Conservation (phyloP, 64 coral and sea anemone genomes). For the Porites australiensis region DNA sequence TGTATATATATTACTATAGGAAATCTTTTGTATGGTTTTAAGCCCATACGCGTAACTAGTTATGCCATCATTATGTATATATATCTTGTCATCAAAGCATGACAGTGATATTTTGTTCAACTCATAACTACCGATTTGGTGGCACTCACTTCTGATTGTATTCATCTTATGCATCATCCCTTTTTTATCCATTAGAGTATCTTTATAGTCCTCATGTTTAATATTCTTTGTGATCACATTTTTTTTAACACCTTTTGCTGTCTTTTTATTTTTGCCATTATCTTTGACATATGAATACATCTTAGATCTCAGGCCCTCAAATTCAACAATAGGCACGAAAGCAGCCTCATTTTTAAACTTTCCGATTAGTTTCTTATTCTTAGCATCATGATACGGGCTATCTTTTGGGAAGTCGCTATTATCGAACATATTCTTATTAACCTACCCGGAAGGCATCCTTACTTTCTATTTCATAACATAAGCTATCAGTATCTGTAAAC, state of each 20-base stretch:
- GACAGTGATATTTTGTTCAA: too few species aligned
- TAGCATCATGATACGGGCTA: neutral
- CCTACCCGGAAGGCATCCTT: neutral
- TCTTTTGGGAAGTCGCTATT: slow-evolving; percentile 20
- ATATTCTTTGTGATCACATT: slow-evolving; percentile 33
- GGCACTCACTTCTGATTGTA: too few species aligned
- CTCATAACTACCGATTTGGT: too few species aligned
- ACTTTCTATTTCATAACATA: neutral
- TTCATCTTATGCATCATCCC: too few species aligned
- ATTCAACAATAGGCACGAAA: slow-evolving; percentile 8
- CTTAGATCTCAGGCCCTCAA: slow-evolving; percentile 33
- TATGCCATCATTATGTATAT: too few species aligned
- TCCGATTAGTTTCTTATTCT: slow-evolving; percentile 34
- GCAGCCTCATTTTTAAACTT: slow-evolving; percentile 46
- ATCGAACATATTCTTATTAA: slow-evolving; percentile 14
- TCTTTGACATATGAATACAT: slow-evolving; percentile 34
- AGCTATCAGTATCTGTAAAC: neutral
- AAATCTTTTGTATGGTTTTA: too few species aligned
- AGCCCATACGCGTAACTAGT: too few species aligned
- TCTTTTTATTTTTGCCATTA: neutral
- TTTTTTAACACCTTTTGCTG: slow-evolving; percentile 44
- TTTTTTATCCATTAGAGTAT: too few species aligned
- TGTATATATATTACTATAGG: too few species aligned
- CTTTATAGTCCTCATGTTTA: slow-evolving; percentile 24
- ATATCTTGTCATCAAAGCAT: too few species aligned